Conservation (phyloP, 2,888 invertebrate genomes). For the Lottia gigantea region DNA sequence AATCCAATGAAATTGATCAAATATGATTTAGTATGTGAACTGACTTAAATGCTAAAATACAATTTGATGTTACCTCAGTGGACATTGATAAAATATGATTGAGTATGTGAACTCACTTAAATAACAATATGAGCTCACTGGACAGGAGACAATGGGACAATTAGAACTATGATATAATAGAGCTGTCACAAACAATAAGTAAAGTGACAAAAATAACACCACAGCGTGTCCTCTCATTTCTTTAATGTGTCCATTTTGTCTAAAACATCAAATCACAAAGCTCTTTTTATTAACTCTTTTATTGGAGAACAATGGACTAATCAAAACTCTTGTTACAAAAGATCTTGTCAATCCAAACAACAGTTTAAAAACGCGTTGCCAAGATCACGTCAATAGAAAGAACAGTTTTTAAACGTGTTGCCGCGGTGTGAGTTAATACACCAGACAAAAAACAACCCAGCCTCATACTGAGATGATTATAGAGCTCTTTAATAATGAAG, state of each 20-base stretch:
- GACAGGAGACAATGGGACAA: too few species aligned
- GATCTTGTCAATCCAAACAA: neutral
- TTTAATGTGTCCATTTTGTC: neutral
- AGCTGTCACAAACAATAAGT: too few species aligned
- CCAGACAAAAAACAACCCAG: neutral
- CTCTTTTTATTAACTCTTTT: constrained; percentile 1
- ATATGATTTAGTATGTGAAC: too few species aligned
- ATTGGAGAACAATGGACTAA: constrained; percentile 1
- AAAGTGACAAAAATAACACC: too few species aligned
- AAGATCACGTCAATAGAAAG: too few species aligned
- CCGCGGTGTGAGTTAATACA: neutral
- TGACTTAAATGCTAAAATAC: too few species aligned
- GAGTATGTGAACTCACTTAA: too few species aligned
- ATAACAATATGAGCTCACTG: too few species aligned
- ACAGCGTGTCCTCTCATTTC: neutral
- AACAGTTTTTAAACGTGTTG: neutral
- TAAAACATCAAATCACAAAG: neutral
- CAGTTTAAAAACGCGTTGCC: neutral
- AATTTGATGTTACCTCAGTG: too few species aligned
- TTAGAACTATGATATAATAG: too few species aligned
- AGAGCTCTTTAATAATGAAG: neutral
- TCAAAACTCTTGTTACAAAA: constrained; percentile 6
- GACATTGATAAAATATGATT: too few species aligned
- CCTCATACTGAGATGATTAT: neutral
- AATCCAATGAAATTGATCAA: too few species aligned